phyloP scores from a whole-genome alignment of 2,113 vertebrate species.

The Lathamus discolor region DNA sequence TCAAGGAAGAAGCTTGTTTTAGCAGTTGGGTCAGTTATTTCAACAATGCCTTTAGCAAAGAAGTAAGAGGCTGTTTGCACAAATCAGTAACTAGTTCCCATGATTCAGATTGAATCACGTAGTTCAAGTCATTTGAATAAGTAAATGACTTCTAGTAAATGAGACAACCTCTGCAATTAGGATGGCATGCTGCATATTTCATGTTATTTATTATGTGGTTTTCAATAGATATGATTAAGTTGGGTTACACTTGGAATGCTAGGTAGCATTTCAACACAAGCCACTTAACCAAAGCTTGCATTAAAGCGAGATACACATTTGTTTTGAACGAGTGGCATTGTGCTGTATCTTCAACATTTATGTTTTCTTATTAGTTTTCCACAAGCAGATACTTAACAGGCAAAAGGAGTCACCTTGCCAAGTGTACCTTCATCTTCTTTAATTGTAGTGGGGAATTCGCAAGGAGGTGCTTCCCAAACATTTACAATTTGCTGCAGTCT shows the following conservation, averaged over 20 bases:
- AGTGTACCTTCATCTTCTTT: neutral
- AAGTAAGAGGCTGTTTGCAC: neutral
- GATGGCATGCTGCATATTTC: conserved; percentile 9
- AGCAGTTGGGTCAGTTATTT: conserved; percentile 54
- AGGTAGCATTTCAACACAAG: conserved; percentile 22
- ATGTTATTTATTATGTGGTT: conserved; percentile 16
- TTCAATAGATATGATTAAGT: conserved; percentile 20
- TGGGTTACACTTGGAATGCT: conserved; percentile 23
- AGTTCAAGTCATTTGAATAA: conserved; percentile 42
- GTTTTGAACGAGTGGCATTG: neutral
- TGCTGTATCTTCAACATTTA: neutral
- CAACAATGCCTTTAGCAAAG: conserved; percentile 47
- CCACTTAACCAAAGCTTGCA: neutral
- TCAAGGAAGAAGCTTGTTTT: conserved; percentile 41
- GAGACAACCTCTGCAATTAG: conserved; percentile 16
- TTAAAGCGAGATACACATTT: neutral
- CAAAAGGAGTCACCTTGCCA: neutral
- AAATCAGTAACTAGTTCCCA: conserved; percentile 29
- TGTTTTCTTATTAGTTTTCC: neutral
- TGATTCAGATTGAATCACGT: conserved; percentile 34
- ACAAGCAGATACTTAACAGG: neutral
- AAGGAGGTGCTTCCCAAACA: neutral
- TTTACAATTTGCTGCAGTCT: neutral
- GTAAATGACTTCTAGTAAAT: conserved; percentile 36
- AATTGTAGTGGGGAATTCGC: neutral